phyloP scores from a whole-genome alignment of 2,888 invertebrate genomes.

The Bursaphelenchus okinawaensis region DNA sequence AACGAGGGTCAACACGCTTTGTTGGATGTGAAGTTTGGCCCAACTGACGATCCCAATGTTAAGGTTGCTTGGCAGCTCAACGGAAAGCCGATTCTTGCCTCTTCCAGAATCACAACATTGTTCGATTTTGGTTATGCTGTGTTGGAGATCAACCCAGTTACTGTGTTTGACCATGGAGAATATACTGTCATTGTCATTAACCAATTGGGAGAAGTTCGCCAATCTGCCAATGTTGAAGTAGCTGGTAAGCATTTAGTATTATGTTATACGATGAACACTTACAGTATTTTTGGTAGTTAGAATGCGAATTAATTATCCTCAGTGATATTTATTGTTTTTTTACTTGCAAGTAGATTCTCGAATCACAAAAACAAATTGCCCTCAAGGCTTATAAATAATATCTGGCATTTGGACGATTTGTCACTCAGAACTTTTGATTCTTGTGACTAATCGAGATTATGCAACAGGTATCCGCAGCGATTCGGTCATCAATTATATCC shows the following conservation, averaged over 20 bases:
- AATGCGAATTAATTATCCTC: too few species aligned
- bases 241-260: slow-evolving; percentile 6
- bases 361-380: too few species aligned
- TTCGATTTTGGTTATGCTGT: slow-evolving; percentile 66
- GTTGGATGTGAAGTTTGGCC: slow-evolving; percentile 45
- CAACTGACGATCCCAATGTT: slow-evolving; percentile 53
- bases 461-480: slow-evolving; percentile 21
- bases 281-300: too few species aligned
- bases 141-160: slow-evolving; percentile 82
- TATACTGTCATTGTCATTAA: slow-evolving; percentile 90
- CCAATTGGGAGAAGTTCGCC: slow-evolving; percentile 74
- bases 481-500: slow-evolving; percentile 12
- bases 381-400: too few species aligned
- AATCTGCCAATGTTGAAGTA: slow-evolving; percentile 22
- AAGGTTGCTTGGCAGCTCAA: slow-evolving; percentile 53
- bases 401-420: too few species aligned
- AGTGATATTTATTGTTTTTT: too few species aligned
- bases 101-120: slow-evolving; percentile 44
- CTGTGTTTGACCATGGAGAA: slow-evolving; percentile 84
- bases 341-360: too few species aligned
- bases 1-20: slow-evolving; percentile 66
- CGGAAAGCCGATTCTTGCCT: slow-evolving; percentile 46
- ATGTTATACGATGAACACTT: too few species aligned
- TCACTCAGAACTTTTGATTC: too few species aligned
- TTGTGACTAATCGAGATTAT: background rate